Evolutionary conservation across 2,113 vertebrate genomes (phyloP), one percentile per base, ranked within the genome.

Genomic region (Etia nguti): DNA sequence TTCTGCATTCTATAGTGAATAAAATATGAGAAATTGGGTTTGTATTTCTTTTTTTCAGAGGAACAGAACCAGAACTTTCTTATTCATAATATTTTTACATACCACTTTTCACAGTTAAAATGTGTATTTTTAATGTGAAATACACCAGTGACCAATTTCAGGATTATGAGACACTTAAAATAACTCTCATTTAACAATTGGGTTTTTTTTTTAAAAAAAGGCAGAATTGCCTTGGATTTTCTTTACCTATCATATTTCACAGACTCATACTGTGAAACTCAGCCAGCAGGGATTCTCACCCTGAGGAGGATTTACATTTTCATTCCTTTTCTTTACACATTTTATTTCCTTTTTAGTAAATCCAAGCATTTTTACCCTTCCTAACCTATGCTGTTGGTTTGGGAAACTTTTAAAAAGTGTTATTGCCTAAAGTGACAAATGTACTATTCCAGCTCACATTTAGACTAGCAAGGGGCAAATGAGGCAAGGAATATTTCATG

Each of bases 361-460:
- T 56, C 20, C 16, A 57, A 48, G 10, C 38, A 54, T 81, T 73
- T 86, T 38, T 8, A 85, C 65, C 6, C 38, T 12, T 34, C 15
- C 26, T 54, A 50, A 79, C 80, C 36, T 80, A n/a, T 56, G 81
- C 79, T 86, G 59, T 4, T 55, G 56, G 41, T 62, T 89, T 80
- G 10, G 12, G 24, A 60, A 52, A 77, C 46, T 77, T 75, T 84
- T 62, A 83, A 88, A 88, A 52, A 68, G n/a, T 41, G 0, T n/a
- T 73, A 56, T 31, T 36, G 89, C 84, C 83, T 70, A 3, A 50
- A 85, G 86, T 86, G 55, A 85, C 15, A 80, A 86, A 87, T 84
- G 55, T 88, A 62, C 65, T 75, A 13, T 83, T 89, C 31, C 22
- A 79, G 55, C 46, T 83, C 68, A 46, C 81, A 80, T 75, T 38